A percentile compares a stretch with the other conserved stretches of the same genome.
Conservation (phyloP, 2,888 invertebrate genomes). For the Periphyllus acericola region DNA sequence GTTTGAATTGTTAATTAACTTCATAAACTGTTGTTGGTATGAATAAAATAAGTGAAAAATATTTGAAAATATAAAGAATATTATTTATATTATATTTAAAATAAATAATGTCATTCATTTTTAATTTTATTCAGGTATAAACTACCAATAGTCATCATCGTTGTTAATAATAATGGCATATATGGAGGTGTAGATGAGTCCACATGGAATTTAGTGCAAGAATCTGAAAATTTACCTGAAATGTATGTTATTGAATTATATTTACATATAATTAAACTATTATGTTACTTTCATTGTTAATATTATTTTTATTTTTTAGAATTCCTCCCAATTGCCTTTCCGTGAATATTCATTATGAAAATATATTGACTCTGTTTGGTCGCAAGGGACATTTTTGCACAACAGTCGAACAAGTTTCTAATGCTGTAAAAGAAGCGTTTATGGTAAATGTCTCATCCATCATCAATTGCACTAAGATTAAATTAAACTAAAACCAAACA, state of each 20-base stretch:
- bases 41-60: background rate
- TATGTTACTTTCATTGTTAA: background rate
- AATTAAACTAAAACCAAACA: too few relatives aligned
- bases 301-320: slow-evolving; percentile 69
- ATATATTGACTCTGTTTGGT: slow-evolving; percentile 88
- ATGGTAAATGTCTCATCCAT: slow-evolving; percentile 67
- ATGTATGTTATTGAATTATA: slow-evolving; percentile 72
- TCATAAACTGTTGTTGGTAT: too few relatives aligned
- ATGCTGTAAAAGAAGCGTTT: slow-evolving; percentile 76
- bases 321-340: slow-evolving; percentile 86
- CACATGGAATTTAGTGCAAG: slow-evolving; percentile 77
- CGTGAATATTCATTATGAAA: slow-evolving; percentile 85
- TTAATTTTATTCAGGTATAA: slow-evolving; percentile 76
- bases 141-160: slow-evolving; percentile 87
- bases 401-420: slow-evolving; percentile 79
- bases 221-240: slow-evolving; percentile 77
- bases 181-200: slow-evolving; percentile 86
- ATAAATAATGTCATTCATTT: background rate
- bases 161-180: slow-evolving; percentile 96
- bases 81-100: background rate
- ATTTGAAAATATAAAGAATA: too few relatives aligned
- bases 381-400: slow-evolving; percentile 82
- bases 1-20: too few relatives aligned
- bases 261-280: too few relatives aligned
- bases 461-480: too few relatives aligned